phyloP scores from a whole-genome alignment of 2,113 vertebrate genomes.

The Bubo scandiacus region DNA sequence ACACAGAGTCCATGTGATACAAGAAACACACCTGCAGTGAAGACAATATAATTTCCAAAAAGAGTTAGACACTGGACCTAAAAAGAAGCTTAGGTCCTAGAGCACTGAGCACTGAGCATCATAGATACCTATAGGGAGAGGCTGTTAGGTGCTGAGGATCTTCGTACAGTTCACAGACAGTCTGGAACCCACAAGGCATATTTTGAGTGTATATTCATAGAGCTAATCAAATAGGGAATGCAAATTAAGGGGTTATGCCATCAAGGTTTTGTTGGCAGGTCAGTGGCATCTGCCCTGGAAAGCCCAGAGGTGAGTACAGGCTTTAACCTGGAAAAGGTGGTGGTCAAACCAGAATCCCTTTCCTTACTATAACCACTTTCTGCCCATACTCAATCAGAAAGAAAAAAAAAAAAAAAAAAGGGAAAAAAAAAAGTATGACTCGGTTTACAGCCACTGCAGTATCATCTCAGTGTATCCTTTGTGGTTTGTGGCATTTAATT shows the following conservation, averaged over 20 bases:
- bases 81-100: not conserved
- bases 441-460: not conserved
- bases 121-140: not conserved
- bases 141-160: not conserved
- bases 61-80: not conserved
- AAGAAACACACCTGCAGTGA: not conserved
- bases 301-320: not conserved
- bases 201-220: not conserved
- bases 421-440: not conserved
- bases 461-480: not conserved
- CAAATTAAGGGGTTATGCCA: not conserved
- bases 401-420: fast-evolving
- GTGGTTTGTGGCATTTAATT: not conserved
- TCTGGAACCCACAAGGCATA: not conserved
- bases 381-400: not conserved
- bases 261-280: not conserved
- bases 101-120: not conserved
- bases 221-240: not conserved
- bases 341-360: not conserved
- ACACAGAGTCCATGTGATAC: not conserved
- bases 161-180: not conserved
- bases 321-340: not conserved
- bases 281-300: not conserved
- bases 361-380: not conserved
- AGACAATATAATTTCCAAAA: not conserved